phyloP scores from a whole-genome alignment of 2,113 vertebrate species.

The Gymnogyps californianus region DNA sequence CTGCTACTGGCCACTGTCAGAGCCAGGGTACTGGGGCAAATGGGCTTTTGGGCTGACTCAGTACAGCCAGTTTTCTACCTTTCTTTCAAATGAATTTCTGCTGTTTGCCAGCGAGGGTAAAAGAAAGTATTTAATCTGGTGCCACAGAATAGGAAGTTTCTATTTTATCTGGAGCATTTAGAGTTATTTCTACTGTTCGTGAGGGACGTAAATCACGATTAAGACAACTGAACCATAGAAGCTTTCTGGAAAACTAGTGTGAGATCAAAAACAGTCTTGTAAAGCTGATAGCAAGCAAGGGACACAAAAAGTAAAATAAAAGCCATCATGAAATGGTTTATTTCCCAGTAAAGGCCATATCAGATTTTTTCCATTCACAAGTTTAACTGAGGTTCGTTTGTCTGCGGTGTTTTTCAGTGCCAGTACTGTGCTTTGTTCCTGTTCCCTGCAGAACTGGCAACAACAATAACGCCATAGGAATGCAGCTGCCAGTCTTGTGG shows the following conservation, averaged over 20 bases:
- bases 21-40: background rate
- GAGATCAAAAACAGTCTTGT: background rate
- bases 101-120: background rate
- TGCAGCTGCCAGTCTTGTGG: constrained; percentile 31
- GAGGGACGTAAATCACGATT: background rate
- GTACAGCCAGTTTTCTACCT: background rate
- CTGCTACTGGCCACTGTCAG: background rate
- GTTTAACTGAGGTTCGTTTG: constrained; percentile 28
- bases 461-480: background rate
- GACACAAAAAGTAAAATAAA: constrained; percentile 12
- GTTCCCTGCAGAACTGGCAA: constrained; percentile 31
- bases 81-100: background rate
- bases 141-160: background rate
- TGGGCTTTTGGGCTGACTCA: background rate
- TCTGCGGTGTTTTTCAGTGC: background rate
- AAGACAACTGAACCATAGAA: background rate
- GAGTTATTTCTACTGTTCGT: background rate
- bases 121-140: background rate
- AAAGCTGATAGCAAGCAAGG: background rate
- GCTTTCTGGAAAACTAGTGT: background rate
- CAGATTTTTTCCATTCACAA: background rate
- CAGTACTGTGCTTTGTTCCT: constrained; percentile 47
- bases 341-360: background rate
- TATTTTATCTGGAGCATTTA: background rate
- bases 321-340: background rate